phyloP scores from a whole-genome alignment of 2,888 invertebrate genomes.

The Melanostoma mellinum region DNA sequence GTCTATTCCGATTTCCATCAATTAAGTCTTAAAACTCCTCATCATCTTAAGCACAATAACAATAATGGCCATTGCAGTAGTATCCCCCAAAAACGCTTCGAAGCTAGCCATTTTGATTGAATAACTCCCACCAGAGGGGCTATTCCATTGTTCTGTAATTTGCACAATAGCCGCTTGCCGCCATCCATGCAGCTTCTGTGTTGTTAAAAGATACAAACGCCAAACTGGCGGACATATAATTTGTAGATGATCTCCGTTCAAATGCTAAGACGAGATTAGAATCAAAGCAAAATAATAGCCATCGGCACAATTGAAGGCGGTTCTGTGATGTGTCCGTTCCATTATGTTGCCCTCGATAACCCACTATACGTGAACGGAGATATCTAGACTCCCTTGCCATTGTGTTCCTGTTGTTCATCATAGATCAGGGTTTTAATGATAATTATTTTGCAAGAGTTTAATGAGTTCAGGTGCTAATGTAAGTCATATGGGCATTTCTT shows the following conservation, averaged over 20 bases:
- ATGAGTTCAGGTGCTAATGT: conserved; percentile 80
- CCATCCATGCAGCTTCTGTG: conserved; percentile 48
- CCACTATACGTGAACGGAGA: neutral
- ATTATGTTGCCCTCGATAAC: conserved; percentile 45
- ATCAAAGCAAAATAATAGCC: conserved; percentile 58
- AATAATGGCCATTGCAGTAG: too few species aligned
- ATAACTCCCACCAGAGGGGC: conserved; percentile 15
- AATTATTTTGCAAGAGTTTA: conserved; percentile 79
- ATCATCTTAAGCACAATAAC: too few species aligned
- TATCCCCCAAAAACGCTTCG: too few species aligned
- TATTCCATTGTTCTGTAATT: neutral
- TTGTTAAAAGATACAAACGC: conserved; percentile 46
- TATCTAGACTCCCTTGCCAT: conserved; percentile 38
- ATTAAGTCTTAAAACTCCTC: too few species aligned
- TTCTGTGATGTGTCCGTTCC: conserved; percentile 34
- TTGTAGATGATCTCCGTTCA: conserved; percentile 59
- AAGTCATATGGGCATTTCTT: conserved; percentile 51
- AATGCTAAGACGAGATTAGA: conserved; percentile 58
- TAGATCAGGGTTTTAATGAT: conserved; percentile 62
- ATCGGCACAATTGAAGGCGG: conserved; percentile 46
- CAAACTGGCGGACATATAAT: conserved; percentile 63
- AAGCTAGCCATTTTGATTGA: neutral
- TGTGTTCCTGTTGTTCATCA: conserved; percentile 42
- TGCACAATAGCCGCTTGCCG: conserved; percentile 22
- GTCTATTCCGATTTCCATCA: too few species aligned